Conservation (phyloP, 2,113 vertebrate genomes). For the Myotis brandtii region DNA sequence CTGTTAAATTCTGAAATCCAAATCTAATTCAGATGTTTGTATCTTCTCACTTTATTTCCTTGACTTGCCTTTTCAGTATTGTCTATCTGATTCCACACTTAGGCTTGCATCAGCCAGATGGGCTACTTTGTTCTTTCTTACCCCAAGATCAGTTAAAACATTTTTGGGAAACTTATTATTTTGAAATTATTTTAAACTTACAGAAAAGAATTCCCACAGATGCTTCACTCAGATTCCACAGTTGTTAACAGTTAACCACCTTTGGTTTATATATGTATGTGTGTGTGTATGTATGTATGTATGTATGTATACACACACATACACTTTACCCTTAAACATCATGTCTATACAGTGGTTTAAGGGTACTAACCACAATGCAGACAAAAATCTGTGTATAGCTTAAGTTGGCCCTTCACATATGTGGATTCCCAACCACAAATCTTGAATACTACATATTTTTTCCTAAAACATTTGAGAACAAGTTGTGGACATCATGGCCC, state of each 20-base stretch:
- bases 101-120: neutral
- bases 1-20: neutral
- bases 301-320: no score
- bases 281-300: no score
- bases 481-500: neutral
- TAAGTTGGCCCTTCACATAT: neutral
- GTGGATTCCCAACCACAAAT: neutral
- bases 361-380: neutral
- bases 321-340: neutral
- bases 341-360: no score
- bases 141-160: neutral
- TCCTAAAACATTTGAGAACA: neutral
- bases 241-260: neutral
- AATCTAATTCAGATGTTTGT: rapidly evolving
- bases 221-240: neutral
- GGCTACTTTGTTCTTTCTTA: neutral
- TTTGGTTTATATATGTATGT: neutral
- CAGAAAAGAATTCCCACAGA: neutral
- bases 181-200: neutral
- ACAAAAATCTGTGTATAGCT: neutral
- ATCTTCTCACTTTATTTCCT: neutral
- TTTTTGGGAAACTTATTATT: neutral
- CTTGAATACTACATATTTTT: neutral
- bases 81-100: neutral
- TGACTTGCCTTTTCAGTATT: neutral